Evolutionary conservation across 2,888 invertebrate species (phyloP), one percentile per base, ranked within the genome.

Genomic region (Nycteola revayana): DNA sequence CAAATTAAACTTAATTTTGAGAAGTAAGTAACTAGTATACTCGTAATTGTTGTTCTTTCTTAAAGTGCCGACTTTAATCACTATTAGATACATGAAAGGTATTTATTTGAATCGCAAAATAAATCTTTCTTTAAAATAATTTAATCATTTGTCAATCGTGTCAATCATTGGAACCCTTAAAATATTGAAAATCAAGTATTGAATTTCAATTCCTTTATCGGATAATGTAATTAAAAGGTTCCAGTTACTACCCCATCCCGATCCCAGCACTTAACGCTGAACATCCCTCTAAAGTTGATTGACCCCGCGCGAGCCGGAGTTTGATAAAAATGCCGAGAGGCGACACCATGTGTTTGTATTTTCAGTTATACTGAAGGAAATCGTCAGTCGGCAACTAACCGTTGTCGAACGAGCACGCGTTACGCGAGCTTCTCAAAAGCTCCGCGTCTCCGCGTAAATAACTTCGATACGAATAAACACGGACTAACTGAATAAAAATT

Each of bases 301-400:
- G 81, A 84, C 81, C 84, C 63, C 70, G 49, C 43, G 51, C 53
- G 57, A 69, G 69, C 70, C 67, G 64, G 60, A 62, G 67, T 73
- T 69, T 79, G 71, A 74, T 67, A 79, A 75, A 80, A 81, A 66
- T 50, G 67, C 73, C 66, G 71, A 69, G 74, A 73, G 75, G 53
- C 36, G 55, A 45, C 50, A 60, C 66, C 68, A 67, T 67, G 70
- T 72, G 74, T 60, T 74, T 64, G 67, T 73, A 66, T 72, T 80
- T 82, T 80, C 80, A 79, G 78, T 48, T 33, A 38, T 33, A 39
- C 64, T 66, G 66, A 69, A 69, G 63, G 50, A 64, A 67, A 66
- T 60, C 50, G 55, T 52, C 73, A 85, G 84, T 85, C 75, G 73
- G 72, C 74, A 64, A 38, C 66, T 54, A 50, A 63, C 68, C 68